phyloP scores from a whole-genome alignment of 2,797 vertebrate species.

The Chelonia mydas region DNA sequence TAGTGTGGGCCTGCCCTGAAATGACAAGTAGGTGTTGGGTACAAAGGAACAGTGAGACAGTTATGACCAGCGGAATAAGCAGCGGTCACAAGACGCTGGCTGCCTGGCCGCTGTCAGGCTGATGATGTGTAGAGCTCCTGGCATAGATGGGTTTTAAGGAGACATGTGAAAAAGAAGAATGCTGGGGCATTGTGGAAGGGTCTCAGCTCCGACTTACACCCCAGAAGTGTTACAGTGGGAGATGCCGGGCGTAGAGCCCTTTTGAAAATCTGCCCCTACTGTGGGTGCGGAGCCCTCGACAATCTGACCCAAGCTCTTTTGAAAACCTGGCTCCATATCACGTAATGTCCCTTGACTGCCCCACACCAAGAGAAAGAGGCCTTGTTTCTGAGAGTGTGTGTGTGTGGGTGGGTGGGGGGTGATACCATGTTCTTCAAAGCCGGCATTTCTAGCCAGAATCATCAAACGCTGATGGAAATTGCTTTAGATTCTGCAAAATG shows the following conservation, averaged over 20 bases:
- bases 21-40: not conserved
- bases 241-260: not conserved
- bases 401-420: no score
- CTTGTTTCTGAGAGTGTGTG: no score
- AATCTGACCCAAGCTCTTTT: not conserved
- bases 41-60: not conserved
- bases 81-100: not conserved
- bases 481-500: not conserved
- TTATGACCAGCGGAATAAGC: not conserved
- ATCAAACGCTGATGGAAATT: not conserved
- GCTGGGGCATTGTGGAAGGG: not conserved
- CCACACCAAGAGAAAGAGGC: no score
- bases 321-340: no score
- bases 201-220: no score
- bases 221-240: no score
- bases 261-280: not conserved
- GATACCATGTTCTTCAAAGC: not conserved
- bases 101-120: not conserved
- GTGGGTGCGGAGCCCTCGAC: not conserved
- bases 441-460: not conserved
- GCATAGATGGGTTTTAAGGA: not conserved
- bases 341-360: no score
- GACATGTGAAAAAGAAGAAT: not conserved
- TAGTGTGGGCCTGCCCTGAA: not conserved
- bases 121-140: not conserved